These are phyloP conservation scores for Psococerastis gibbosa DNA, from an alignment of 2,888 invertebrate species.

Conservation along the genomic window DNA sequence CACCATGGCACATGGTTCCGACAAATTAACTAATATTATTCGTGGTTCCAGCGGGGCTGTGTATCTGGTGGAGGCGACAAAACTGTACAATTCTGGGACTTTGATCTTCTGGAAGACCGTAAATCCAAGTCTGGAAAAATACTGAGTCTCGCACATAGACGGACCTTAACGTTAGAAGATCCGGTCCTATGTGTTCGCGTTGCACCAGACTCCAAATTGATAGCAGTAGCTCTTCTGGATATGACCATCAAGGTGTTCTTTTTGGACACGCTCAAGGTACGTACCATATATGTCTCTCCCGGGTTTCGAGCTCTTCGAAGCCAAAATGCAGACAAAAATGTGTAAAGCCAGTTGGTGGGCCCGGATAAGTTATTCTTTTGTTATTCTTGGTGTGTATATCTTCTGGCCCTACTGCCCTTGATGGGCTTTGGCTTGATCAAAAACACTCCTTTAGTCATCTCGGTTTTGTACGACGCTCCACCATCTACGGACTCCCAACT, in stretches of 20 bases:
- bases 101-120: conserved; percentile 44
- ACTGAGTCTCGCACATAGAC: conserved; percentile 55
- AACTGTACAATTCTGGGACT: conserved; percentile 85
- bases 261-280: conserved; percentile 78
- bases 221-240: conserved; percentile 81
- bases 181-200: conserved; percentile 64
- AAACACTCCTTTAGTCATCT: too few species aligned
- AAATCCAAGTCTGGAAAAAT: conserved; percentile 29
- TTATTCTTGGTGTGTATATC: too few species aligned
- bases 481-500: too few species aligned
- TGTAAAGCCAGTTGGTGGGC: too few species aligned
- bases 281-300: conserved; percentile 3
- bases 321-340: too few species aligned
- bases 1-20: too few species aligned
- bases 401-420: too few species aligned
- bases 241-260: conserved; percentile 92
- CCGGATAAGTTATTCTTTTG: too few species aligned
- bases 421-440: too few species aligned
- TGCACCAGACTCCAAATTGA: conserved; percentile 66
- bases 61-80: conserved; percentile 76
- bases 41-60: conserved; percentile 44
- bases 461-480: too few species aligned
- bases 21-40: conserved; percentile 10
- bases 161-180: conserved; percentile 74
- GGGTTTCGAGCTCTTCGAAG: not conserved